Evolutionary conservation across 2,797 vertebrate genomes (phyloP).

Genomic region (Muraenolepis orangiensis): DNA sequence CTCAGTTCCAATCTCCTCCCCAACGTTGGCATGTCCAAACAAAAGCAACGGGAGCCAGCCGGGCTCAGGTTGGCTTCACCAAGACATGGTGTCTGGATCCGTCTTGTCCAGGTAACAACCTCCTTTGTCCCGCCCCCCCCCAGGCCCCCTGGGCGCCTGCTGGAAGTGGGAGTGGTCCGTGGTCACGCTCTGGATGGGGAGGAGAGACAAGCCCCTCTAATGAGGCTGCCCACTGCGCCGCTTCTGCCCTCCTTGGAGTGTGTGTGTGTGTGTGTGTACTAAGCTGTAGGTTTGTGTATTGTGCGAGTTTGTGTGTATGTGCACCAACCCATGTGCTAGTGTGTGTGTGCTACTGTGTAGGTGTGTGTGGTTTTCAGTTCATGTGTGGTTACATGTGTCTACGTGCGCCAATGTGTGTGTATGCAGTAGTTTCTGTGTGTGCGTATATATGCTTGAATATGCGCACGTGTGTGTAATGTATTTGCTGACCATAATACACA

Average conservation of each 20-base stretch:
- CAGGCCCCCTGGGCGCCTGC: constrained; percentile 49
- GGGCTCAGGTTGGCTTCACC: constrained; percentile 14
- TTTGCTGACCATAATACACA: neutral
- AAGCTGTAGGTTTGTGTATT: neutral
- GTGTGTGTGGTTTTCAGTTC: no score
- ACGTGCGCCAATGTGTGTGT: neutral
- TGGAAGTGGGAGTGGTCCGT: constrained; percentile 67
- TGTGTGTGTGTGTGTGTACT: constrained; percentile 1
- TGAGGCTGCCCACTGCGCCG: constrained; percentile 54
- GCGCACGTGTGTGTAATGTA: neutral
- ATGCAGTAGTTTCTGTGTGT: neutral
- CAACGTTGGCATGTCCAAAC: neutral
- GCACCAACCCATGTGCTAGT: neutral
- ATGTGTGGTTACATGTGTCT: no score
- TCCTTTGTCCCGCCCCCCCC: constrained; percentile 53
- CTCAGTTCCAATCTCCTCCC: neutral
- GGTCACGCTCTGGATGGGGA: constrained; percentile 56
- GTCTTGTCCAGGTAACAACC: constrained; percentile 48
- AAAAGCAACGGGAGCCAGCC: neutral
- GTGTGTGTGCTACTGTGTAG: no score
- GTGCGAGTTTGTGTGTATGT: neutral
- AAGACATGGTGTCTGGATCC: constrained; percentile 30
- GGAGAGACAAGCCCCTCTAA: constrained; percentile 51
- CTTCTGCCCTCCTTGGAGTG: constrained; percentile 36
- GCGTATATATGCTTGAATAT: neutral